These are phyloP conservation scores for Cossypha niveicapilla DNA, from an alignment of 2,797 vertebrate genomes.

Conservation along the genomic window DNA sequence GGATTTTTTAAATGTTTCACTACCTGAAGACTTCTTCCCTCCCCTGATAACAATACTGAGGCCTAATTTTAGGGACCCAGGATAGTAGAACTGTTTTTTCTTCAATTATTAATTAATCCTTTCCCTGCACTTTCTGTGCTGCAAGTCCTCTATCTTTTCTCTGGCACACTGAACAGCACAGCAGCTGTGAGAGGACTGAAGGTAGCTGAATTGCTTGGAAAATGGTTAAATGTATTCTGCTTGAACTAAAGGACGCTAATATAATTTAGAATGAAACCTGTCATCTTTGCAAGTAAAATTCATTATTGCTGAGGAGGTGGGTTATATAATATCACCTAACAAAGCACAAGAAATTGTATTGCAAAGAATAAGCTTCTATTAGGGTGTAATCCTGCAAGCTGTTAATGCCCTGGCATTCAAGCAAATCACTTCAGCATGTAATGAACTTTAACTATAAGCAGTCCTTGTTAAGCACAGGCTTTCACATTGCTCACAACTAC, in stretches of 20 bases:
- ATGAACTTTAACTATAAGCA: not conserved
- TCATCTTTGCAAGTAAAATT: constrained; percentile 34
- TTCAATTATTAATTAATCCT: not conserved
- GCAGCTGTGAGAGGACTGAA: not conserved
- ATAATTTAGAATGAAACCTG: constrained; percentile 35
- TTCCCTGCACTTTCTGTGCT: not conserved
- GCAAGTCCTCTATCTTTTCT: not conserved
- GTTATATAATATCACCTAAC: constrained; percentile 39
- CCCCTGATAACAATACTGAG: not conserved
- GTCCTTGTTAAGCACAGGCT: not conserved
- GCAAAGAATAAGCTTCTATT: constrained; percentile 11
- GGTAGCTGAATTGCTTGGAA: not conserved
- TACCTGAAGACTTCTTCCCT: not conserved
- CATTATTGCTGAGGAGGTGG: constrained; percentile 30
- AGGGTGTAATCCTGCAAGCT: constrained; percentile 3
- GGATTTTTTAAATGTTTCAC: not conserved
- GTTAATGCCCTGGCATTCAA: not conserved
- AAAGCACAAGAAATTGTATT: constrained; percentile 28
- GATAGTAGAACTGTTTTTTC: not conserved
- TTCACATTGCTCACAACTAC: rapidly evolving
- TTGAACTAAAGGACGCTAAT: not conserved
- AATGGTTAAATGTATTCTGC: constrained; percentile 15
- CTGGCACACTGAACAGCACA: not conserved
- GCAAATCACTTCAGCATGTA: not conserved
- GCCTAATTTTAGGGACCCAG: not conserved